phyloP scores from a whole-genome alignment of 2,888 invertebrate species.

The Stomorhina lunata region DNA sequence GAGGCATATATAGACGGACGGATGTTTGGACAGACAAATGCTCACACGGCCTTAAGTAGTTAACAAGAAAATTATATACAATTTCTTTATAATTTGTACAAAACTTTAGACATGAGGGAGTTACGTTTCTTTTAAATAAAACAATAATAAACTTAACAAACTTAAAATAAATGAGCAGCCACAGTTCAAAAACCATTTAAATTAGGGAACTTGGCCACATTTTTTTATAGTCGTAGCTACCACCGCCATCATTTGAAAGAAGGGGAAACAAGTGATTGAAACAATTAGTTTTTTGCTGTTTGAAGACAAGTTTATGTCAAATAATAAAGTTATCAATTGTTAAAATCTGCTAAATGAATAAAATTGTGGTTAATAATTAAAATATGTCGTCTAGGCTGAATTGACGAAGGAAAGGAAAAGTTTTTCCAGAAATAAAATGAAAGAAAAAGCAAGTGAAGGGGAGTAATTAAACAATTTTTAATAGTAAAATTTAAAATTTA shows the following conservation, averaged over 20 bases:
- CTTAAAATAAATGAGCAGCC: background rate
- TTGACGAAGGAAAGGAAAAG: too few relatives aligned
- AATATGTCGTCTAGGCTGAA: background rate
- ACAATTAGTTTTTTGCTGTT: too few relatives aligned
- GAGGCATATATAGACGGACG: background rate
- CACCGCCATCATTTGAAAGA: background rate
- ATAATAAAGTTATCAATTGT: background rate
- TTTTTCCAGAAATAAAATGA: too few relatives aligned
- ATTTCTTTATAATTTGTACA: background rate
- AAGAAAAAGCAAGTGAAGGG: too few relatives aligned
- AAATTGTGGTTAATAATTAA: too few relatives aligned
- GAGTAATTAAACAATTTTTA: too few relatives aligned
- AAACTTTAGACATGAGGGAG: background rate
- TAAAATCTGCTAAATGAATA: background rate
- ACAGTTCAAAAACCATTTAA: slow-evolving; percentile 14
- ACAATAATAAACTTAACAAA: background rate
- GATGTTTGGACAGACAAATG: too few relatives aligned
- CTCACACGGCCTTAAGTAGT: too few relatives aligned
- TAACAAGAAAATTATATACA: background rate
- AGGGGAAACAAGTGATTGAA: slow-evolving; percentile 19
- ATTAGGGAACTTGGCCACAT: background rate
- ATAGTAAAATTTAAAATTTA: too few relatives aligned
- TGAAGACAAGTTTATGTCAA: background rate
- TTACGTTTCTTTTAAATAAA: background rate
- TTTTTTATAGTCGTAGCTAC: too few relatives aligned